Conservation (phyloP, 2,888 invertebrate genomes). For the Xestoiulus laeticollis region DNA sequence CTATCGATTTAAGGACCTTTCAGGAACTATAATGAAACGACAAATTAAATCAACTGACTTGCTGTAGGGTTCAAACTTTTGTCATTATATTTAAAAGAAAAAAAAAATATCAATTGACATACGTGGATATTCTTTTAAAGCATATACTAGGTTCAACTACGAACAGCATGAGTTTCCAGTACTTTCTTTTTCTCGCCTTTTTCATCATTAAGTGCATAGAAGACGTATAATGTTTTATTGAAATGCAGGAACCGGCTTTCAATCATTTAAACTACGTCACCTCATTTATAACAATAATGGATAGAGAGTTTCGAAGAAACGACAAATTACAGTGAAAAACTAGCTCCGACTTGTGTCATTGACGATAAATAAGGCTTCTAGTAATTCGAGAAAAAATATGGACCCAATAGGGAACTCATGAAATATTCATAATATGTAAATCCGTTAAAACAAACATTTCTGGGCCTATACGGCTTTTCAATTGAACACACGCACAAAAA, state of each 20-base stretch:
- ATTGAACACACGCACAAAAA: neutral
- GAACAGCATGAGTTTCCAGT: neutral
- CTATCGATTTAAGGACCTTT: neutral
- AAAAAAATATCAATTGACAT: neutral
- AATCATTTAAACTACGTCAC: constrained; percentile 41
- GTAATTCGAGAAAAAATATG: constrained; percentile 36
- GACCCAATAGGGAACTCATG: constrained; percentile 27
- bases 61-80: constrained; percentile 10
- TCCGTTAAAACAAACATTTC: constrained; percentile 34
- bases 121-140: neutral
- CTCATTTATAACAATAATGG: constrained; percentile 38
- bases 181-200: neutral
- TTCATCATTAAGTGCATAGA: constrained; percentile 12
- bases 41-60: constrained; percentile 27
- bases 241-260: constrained; percentile 35
- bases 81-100: neutral
- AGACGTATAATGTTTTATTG: constrained; percentile 35
- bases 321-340: constrained; percentile 36
- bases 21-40: neutral
- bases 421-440: constrained; percentile 39
- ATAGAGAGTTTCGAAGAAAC: constrained; percentile 6
- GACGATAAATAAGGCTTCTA: constrained; percentile 41
- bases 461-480: constrained; percentile 9
- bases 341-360: constrained; percentile 3
- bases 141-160: neutral